Percentiles rank a stretch among this genome's conserved stretches.
Conservation (phyloP, 2,888 invertebrate genomes). For the Drosophila rubida region DNA sequence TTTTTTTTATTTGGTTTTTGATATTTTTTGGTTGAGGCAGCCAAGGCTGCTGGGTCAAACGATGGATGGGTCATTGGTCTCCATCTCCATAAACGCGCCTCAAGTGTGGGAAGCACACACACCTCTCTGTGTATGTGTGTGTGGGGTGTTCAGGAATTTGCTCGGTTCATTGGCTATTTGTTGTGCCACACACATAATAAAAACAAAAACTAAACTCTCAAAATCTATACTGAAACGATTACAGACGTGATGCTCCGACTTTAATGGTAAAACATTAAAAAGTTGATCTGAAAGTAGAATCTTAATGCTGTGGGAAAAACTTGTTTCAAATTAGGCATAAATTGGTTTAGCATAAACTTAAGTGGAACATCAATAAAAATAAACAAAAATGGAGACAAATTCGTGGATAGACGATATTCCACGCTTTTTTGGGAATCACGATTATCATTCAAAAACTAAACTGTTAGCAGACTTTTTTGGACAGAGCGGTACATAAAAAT, state of each 20-base stretch:
- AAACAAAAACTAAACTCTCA: neutral
- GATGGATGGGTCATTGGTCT: constrained; percentile 51
- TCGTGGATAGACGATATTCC: constrained; percentile 9
- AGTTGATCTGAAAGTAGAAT: constrained; percentile 58
- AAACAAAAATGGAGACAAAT: neutral
- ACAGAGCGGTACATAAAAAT: too few relatives aligned
- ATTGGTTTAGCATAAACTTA: constrained; percentile 33
- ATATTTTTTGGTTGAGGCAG: constrained; percentile 7
- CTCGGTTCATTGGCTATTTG: constrained; percentile 28
- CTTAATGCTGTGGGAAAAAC: constrained; percentile 25
- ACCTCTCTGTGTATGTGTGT: neutral
- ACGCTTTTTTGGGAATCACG: constrained; percentile 4
- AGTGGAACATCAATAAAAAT: constrained; percentile 32
- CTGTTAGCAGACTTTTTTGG: neutral
- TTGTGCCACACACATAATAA: constrained; percentile 1
- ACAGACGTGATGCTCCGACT: neutral
- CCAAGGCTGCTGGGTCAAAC: constrained; percentile 56
- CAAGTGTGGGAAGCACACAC: constrained; percentile 59
- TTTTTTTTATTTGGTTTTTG: constrained; percentile 22
- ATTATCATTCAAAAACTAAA: neutral
- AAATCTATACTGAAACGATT: constrained; percentile 8
- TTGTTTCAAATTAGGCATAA: constrained; percentile 44
- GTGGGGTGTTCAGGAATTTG: constrained; percentile 31
- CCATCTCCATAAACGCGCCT: constrained; percentile 46
- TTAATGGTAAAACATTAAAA: constrained; percentile 32